A percentile compares a stretch with the other conserved stretches of the same genome.
Evolutionary conservation across 2,888 invertebrate genomes (phyloP).

Genomic region (Apamea epomidion): DNA sequence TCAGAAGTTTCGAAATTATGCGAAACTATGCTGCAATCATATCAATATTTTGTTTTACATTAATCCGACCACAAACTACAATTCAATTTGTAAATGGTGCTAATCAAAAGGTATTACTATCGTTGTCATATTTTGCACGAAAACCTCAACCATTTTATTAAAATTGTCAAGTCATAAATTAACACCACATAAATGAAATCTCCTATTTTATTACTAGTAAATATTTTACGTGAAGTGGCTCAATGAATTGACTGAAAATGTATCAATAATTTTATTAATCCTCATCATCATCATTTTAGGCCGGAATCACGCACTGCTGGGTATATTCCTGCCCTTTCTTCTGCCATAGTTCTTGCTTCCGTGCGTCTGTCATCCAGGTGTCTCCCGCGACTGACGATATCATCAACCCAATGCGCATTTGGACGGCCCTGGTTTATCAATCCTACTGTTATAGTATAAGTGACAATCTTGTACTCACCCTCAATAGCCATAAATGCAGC

Average conservation of each 20-base stretch:
- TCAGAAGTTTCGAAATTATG: neutral
- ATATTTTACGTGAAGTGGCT: neutral
- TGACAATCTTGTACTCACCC: conserved; percentile 88
- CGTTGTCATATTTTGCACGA: neutral
- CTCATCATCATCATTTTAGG: neutral
- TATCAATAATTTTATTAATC: neutral
- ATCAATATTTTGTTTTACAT: neutral
- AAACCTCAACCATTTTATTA: neutral
- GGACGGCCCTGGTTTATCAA: neutral
- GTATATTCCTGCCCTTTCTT: neutral
- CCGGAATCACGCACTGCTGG: neutral
- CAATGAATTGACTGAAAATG: no score
- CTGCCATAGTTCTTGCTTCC: neutral
- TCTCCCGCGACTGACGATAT: neutral
- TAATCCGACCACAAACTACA: neutral
- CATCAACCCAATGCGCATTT: neutral
- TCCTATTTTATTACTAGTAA: neutral
- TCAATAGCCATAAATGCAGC: conserved; percentile 94
- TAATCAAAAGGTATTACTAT: neutral
- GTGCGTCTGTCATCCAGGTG: neutral
- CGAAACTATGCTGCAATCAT: conserved; percentile 15
- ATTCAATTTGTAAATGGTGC: neutral
- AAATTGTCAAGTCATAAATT: neutral
- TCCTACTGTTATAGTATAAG: neutral
- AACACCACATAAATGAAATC: neutral